Base-by-base conservation (phyloP, 2,797 vertebrate genomes). In the Sebastes nivosus region DNA sequence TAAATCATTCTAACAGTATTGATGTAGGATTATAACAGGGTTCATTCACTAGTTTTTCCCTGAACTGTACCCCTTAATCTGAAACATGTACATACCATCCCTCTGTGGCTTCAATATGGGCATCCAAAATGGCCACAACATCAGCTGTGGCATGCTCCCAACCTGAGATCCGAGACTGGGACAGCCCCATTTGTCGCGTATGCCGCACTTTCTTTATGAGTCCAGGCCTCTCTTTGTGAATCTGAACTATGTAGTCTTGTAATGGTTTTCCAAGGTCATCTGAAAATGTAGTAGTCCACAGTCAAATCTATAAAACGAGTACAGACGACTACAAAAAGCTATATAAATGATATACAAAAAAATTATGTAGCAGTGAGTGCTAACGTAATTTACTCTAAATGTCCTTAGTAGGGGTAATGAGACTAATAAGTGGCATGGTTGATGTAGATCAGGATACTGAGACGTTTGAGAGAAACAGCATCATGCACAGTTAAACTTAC, bases 71-170 rank as follows among this genome's bases (percentile, higher is more conserved):
- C 55, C 20, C 27, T 16, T 16, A 1, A 65, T 65, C 10, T 38
- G 2, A 65, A 50, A 14, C 2, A 4, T 34, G 2, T 24, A 50
- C 84, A 22, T 69, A 93, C 94, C 93, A 95, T 75, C 82, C 87
- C 57, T 59, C 73, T 58, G 86, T 86, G 57, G 94, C 95, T 92
- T 97, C 96, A 80, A 96, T 52, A 70, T 96, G 95, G 24, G 95
- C 95, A 82, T 97, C 96, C 79, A 96, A 87, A 77, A 97, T 94
- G 68, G 88, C 93, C 9, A 96, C 95, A 32, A 94, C 95, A 2
- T 97, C 94, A 1, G 93, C 96, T 0, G 75, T 87, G 52, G 95
- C 92, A 0, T 75, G 89, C 83, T 93, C 65, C 93, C 93, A 95
- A 24, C 95, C 95, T 1, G 94, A 93, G 70, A 94, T 87, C 20